Evolutionary conservation across 2,797 vertebrate genomes (phyloP).

Genomic region (Xyrichtys novacula): DNA sequence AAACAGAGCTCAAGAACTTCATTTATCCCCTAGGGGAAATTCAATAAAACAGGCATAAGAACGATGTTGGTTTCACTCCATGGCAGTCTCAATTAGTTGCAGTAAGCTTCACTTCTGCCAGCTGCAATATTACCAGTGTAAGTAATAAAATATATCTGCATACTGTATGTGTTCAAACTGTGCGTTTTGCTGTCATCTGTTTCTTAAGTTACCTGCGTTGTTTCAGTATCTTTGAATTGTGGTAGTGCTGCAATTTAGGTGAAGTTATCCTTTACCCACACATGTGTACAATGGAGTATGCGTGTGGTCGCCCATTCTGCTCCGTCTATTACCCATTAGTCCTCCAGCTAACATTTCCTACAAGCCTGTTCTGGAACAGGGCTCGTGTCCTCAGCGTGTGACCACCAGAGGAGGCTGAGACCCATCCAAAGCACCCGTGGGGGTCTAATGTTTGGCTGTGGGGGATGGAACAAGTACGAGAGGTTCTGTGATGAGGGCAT

Average conservation of each 20-base stretch:
- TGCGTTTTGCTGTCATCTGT: too few relatives aligned
- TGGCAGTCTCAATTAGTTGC: not conserved
- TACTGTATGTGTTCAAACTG: too few relatives aligned
- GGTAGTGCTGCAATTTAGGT: not conserved
- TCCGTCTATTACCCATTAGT: slow-evolving; percentile 41
- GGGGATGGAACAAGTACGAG: slow-evolving; percentile 58
- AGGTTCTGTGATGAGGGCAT: slow-evolving; percentile 49
- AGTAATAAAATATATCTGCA: too few relatives aligned
- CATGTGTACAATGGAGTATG: not conserved
- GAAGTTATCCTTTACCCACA: not conserved
- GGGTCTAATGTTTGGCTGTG: slow-evolving; percentile 55
- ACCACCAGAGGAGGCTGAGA: slow-evolving; percentile 49
- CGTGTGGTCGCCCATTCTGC: not conserved
- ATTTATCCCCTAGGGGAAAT: too few relatives aligned
- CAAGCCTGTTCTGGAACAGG: slow-evolving; percentile 41
- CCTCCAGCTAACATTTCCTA: slow-evolving; percentile 40
- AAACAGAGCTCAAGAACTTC: too few relatives aligned
- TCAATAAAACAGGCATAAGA: too few relatives aligned
- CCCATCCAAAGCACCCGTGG: slow-evolving; percentile 48
- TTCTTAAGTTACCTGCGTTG: not conserved
- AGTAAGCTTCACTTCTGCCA: not conserved
- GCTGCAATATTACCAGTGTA: not conserved
- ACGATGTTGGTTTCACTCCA: too few relatives aligned
- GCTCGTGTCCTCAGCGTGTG: slow-evolving; percentile 39
- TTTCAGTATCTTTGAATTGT: not conserved